These are phyloP conservation scores for Chinchilla lanigera DNA, from an alignment of 2,113 vertebrate genomes.

Conservation along the genomic window DNA sequence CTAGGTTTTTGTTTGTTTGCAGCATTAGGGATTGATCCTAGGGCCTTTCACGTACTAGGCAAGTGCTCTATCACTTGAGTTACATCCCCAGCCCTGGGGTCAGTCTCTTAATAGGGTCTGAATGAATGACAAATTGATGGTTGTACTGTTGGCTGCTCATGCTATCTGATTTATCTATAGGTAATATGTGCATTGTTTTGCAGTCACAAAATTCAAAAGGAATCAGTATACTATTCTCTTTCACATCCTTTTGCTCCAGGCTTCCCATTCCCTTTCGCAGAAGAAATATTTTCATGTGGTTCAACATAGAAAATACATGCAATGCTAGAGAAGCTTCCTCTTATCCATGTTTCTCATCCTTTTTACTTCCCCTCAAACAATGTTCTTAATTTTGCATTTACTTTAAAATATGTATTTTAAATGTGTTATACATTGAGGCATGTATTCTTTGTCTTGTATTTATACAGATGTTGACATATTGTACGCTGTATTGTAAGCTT, in stretches of 20 bases:
- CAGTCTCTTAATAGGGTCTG: background rate
- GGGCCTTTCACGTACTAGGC: background rate
- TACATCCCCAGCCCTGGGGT: background rate
- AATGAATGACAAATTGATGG: background rate
- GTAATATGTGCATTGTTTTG: background rate
- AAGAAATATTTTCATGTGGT: background rate
- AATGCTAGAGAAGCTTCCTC: background rate
- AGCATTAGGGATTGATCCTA: background rate
- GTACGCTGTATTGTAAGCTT: background rate
- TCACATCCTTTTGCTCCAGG: background rate
- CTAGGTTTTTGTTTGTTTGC: background rate
- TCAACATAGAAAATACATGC: background rate
- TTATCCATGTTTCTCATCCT: background rate
- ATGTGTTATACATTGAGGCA: background rate
- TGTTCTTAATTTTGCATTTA: background rate
- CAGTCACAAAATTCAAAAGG: background rate
- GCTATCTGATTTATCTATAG: background rate
- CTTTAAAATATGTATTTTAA: conserved; percentile 30
- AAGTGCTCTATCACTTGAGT: background rate
- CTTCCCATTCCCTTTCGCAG: background rate
- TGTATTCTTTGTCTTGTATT: background rate
- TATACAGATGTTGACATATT: background rate
- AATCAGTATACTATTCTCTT: background rate
- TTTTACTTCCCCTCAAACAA: background rate
- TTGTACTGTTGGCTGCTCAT: background rate